These are phyloP conservation scores for Ophthalmolycus amberensis DNA, from an alignment of 2,113 vertebrate species.

Conservation along the genomic window DNA sequence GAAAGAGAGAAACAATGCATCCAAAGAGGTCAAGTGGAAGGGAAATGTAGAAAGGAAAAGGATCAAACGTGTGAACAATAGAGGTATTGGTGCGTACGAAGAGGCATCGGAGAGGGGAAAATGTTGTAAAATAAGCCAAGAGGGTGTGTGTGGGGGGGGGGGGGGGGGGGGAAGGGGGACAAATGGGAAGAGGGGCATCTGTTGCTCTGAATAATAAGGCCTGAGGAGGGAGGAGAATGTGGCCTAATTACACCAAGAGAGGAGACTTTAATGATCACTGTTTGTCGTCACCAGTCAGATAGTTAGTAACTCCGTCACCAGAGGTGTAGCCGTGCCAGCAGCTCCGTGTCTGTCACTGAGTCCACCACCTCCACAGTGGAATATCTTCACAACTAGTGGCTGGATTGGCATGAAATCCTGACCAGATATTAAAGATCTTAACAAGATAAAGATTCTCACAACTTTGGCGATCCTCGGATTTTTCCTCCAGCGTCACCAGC, in stretches of 20 bases:
- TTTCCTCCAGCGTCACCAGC: too few relatives aligned
- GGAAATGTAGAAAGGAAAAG: neutral
- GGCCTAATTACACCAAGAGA: constrained; percentile 55
- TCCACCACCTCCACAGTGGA: neutral
- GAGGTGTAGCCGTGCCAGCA: too few relatives aligned
- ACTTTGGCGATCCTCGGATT: too few relatives aligned
- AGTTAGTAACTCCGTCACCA: neutral
- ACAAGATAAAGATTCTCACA: too few relatives aligned
- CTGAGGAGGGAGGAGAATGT: constrained; percentile 39
- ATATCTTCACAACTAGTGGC: neutral
- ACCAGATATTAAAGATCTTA: neutral
- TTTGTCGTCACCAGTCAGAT: too few relatives aligned
- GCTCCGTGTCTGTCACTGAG: neutral
- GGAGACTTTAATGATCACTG: neutral
- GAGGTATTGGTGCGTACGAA: neutral
- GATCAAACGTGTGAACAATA: neutral
- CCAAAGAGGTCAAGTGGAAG: constrained; percentile 23
- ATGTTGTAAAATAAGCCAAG: constrained; percentile 24
- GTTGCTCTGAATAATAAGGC: constrained; percentile 63
- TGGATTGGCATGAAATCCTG: neutral
- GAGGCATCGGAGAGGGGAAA: neutral
- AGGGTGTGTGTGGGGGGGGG: constrained; percentile 1
- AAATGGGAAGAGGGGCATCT: constrained; percentile 50
- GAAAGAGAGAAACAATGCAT: constrained; percentile 3
- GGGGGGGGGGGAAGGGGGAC: neutral